These are phyloP conservation scores for Drosophila santomea DNA, from an alignment of 1,140 invertebrate species.

Conservation along the genomic window DNA sequence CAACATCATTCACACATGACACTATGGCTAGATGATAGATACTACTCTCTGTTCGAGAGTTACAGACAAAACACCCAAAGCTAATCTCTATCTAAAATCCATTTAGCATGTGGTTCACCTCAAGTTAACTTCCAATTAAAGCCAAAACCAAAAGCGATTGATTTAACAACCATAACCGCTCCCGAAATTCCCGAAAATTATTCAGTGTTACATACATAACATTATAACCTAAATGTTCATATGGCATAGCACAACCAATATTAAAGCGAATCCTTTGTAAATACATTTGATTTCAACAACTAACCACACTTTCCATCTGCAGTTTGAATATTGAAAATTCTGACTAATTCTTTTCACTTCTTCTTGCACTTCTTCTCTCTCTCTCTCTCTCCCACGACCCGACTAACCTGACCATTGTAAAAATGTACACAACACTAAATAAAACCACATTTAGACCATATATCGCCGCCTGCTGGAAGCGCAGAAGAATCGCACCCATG, in stretches of 20 bases:
- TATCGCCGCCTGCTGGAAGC: slow-evolving; percentile 92
- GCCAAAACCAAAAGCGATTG: slow-evolving; percentile 3
- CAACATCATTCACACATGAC: slow-evolving; percentile 13
- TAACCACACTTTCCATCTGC: slow-evolving; percentile 48
- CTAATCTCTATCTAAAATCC: slow-evolving; percentile 41
- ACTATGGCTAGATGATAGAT: slow-evolving; percentile 39
- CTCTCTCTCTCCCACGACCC: slow-evolving; percentile 16
- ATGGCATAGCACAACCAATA: slow-evolving; percentile 55
- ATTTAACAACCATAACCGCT: slow-evolving; percentile 15
- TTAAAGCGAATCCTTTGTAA: slow-evolving; percentile 56
- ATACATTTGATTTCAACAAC: slow-evolving; percentile 53
- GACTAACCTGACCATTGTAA: slow-evolving; percentile 27
- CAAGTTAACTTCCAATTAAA: slow-evolving; percentile 34
- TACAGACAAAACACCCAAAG: slow-evolving; percentile 30
- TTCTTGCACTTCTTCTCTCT: slow-evolving; percentile 50
- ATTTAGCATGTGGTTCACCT: slow-evolving; percentile 75
- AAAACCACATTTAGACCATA: slow-evolving; percentile 88
- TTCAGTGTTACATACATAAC: slow-evolving; percentile 71
- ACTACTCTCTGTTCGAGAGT: slow-evolving; percentile 7
- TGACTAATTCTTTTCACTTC: slow-evolving; percentile 40
- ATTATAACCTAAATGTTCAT: slow-evolving; percentile 71
- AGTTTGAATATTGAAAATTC: slow-evolving; percentile 8
- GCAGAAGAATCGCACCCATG: slow-evolving; percentile 87
- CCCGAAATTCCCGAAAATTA: slow-evolving; percentile 25
- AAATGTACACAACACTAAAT: slow-evolving; percentile 6